These are phyloP conservation scores for Heloderma charlesbogerti DNA, from an alignment of 2,113 vertebrate genomes.

Conservation along the genomic window DNA sequence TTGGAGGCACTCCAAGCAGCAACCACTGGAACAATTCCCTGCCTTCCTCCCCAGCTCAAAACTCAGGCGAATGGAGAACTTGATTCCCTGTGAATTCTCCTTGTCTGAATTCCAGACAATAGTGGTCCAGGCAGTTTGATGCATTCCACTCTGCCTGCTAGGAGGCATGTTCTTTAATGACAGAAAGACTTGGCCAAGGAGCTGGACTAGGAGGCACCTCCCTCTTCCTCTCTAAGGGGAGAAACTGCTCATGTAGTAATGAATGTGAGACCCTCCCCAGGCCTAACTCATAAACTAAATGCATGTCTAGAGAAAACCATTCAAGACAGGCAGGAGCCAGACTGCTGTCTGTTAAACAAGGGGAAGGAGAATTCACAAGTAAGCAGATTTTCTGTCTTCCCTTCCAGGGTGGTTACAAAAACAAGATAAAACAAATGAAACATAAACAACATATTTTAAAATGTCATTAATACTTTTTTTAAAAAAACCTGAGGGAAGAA, in stretches of 20 bases:
- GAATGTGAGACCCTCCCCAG: neutral
- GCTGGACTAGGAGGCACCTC: neutral
- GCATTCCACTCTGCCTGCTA: neutral
- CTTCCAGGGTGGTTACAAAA: no score
- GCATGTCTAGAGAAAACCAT: neutral
- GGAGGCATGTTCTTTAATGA: neutral
- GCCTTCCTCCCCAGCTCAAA: neutral
- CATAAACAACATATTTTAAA: no score
- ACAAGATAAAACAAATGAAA: no score
- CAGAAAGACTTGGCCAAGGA: no score
- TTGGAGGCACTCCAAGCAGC: neutral
- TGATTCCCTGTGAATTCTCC: no score
- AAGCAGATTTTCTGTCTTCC: no score
- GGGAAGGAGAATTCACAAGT: no score
- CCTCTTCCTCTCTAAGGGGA: neutral
- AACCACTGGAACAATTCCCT: neutral
- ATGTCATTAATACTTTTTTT: no score
- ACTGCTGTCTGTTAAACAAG: no score
- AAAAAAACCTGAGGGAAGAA: no score
- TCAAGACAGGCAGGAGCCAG: no score
- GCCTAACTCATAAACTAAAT: neutral
- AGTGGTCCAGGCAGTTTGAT: neutral
- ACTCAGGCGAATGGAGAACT: neutral
- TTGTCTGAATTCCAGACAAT: no score
- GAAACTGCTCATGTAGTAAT: neutral